phyloP scores from a whole-genome alignment of 2,113 vertebrate species.

The Eurypyga helias region DNA sequence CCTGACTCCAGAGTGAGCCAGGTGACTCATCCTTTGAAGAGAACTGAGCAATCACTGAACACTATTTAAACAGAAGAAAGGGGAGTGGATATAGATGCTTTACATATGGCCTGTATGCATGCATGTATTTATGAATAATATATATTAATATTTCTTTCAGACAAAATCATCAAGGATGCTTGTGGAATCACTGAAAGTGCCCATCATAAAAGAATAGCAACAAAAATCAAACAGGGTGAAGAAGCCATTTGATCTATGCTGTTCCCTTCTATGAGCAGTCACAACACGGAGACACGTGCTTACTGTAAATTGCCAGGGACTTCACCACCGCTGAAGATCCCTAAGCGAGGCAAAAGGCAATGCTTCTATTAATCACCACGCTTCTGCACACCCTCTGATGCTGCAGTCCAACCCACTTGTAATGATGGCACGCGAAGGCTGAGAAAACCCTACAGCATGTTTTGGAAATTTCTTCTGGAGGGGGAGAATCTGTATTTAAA shows the following conservation, averaged over 20 bases:
- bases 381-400: neutral
- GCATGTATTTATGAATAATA: neutral
- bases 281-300: neutral
- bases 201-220: neutral
- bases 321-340: neutral
- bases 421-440: neutral
- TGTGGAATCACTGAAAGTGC: fast-evolving
- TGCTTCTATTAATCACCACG: neutral
- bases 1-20: neutral
- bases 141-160: neutral
- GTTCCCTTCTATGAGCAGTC: neutral
- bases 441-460: neutral
- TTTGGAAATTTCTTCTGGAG: neutral
- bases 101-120: neutral
- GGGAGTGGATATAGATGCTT: neutral
- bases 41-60: constrained; percentile 7
- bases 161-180: neutral
- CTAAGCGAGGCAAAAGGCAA: neutral
- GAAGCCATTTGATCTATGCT: neutral
- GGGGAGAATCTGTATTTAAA: neutral
- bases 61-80: neutral
- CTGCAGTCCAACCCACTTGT: neutral
- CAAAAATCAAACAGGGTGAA: neutral
- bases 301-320: neutral
- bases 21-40: constrained; percentile 32